phyloP scores from a whole-genome alignment of 2,888 invertebrate genomes.

The Dynastes maya region DNA sequence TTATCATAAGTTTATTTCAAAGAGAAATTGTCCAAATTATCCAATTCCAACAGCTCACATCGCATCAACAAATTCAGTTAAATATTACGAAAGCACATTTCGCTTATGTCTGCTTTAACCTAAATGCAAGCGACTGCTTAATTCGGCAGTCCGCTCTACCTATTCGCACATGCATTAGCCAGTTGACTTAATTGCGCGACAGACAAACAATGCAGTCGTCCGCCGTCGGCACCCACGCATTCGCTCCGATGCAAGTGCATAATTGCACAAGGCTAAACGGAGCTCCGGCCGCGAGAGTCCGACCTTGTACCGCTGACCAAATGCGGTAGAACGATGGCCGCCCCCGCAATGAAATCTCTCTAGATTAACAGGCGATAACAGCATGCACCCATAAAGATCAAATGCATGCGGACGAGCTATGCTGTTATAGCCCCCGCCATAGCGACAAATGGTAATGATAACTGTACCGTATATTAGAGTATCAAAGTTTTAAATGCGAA shows the following conservation, averaged over 20 bases:
- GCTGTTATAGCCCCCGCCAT: no score
- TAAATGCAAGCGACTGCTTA: not conserved
- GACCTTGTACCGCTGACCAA: slow-evolving; percentile 56
- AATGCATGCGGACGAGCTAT: no score
- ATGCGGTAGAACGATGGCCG: slow-evolving; percentile 51
- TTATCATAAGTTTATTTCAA: no score
- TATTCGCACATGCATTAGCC: not conserved
- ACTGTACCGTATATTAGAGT: no score
- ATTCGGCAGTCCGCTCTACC: not conserved
- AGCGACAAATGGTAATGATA: no score
- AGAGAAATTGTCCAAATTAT: no score
- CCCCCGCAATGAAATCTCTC: slow-evolving; percentile 36
- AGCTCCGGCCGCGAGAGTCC: slow-evolving; percentile 39
- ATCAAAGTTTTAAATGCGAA: no score
- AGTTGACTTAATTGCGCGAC: slow-evolving; percentile 13
- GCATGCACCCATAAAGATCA: no score
- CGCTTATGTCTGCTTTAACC: slow-evolving; percentile 6
- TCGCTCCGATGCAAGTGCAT: slow-evolving; percentile 54
- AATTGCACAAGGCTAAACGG: slow-evolving; percentile 55
- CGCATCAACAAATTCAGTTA: not conserved
- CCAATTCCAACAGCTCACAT: no score
- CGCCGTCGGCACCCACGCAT: slow-evolving; percentile 35
- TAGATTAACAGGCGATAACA: not conserved
- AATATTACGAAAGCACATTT: slow-evolving; percentile 2
- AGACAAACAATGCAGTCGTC: slow-evolving; percentile 24